Conservation (phyloP, 2,113 vertebrate species). For the Corvus hawaiiensis region DNA sequence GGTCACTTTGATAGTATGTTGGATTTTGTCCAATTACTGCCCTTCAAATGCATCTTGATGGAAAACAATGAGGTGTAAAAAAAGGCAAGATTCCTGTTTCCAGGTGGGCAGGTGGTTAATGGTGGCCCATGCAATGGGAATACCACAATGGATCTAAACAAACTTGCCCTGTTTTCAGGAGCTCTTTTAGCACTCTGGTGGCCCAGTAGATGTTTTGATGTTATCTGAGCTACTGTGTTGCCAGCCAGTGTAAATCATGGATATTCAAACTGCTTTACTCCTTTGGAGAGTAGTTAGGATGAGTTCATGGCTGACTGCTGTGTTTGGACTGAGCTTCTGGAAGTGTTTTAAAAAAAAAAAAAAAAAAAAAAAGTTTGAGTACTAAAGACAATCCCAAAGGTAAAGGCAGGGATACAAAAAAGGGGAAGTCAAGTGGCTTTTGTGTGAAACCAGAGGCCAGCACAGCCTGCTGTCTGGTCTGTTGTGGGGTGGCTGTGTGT, state of each 20-base stretch:
- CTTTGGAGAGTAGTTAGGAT: not conserved
- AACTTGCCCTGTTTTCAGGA: not conserved
- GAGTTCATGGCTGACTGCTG: not conserved
- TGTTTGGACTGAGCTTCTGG: not conserved
- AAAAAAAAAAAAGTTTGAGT: not conserved
- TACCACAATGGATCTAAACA: not conserved
- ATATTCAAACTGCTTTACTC: not conserved
- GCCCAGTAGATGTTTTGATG: not conserved
- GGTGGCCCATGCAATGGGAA: fast-evolving
- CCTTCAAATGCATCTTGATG: not conserved
- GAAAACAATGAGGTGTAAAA: not conserved
- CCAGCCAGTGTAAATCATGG: not conserved
- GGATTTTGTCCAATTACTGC: not conserved
- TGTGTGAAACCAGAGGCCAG: not conserved
- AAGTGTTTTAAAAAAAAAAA: not conserved
- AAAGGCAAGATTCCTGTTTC: not conserved
- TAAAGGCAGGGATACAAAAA: not conserved
- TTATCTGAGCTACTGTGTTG: not conserved
- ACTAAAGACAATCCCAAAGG: not conserved
- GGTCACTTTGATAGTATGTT: not conserved
- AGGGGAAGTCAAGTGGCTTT: not conserved
- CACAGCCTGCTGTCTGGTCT: not conserved
- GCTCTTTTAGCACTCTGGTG: not conserved
- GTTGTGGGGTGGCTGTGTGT: not conserved
- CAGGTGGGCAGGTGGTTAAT: not conserved